phyloP scores from a whole-genome alignment of 2,888 invertebrate species.

The Idaea biselata region DNA sequence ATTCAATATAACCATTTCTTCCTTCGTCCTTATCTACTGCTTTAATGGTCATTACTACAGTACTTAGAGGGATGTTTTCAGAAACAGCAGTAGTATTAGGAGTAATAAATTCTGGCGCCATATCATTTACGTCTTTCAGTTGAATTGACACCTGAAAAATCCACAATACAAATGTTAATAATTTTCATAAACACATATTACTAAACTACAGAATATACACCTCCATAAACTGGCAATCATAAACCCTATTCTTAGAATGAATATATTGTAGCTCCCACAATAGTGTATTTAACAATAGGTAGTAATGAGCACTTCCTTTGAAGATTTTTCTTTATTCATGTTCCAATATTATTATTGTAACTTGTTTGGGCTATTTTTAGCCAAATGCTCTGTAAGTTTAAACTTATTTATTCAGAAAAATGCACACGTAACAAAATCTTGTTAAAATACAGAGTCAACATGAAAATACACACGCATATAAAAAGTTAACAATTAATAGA shows the following conservation, averaged over 20 bases:
- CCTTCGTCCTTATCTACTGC: conserved; percentile 95
- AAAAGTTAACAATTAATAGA: not conserved
- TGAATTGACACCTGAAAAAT: conserved; percentile 89
- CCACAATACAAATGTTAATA: conserved; percentile 25
- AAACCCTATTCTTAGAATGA: conserved; percentile 39
- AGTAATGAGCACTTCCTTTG: conserved; percentile 43
- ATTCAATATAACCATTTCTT: conserved; percentile 94
- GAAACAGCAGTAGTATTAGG: conserved; percentile 88
- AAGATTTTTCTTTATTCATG: conserved; percentile 9
- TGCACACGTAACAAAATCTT: not conserved
- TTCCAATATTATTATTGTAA: conserved; percentile 2
- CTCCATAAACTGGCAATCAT: conserved; percentile 14
- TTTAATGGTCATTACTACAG: conserved; percentile 93
- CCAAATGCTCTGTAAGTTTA: not conserved
- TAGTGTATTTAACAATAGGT: conserved; percentile 44
- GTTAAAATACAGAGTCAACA: not conserved
- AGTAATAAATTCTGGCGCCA: conserved; percentile 92
- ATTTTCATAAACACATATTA: conserved; percentile 4
- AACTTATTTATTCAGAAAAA: not conserved
- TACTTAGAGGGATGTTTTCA: conserved; percentile 92
- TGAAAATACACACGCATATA: not conserved
- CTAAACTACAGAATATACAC: not conserved
- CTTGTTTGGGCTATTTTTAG: conserved; percentile 10
- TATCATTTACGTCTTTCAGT: conserved; percentile 95
- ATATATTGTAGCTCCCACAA: conserved; percentile 47